Evolutionary conservation across 1,140 invertebrate species (phyloP), one percentile per base, ranked within the genome.

Genomic region (Chironomus tepperi): DNA sequence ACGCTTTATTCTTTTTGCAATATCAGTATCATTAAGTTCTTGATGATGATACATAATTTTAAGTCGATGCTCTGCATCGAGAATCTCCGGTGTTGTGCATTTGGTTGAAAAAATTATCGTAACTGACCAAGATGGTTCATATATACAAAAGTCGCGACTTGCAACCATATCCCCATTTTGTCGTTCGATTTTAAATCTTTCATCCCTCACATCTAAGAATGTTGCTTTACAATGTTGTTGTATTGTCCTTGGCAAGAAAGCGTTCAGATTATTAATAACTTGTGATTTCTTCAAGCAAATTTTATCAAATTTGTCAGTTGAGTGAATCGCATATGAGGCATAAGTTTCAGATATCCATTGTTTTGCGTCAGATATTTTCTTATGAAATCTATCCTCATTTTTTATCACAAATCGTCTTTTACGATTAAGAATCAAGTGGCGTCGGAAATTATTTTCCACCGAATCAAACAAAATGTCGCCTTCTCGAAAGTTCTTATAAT

Each of bases 1-100:
- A 74, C 92, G 83, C 42, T 91, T 85, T 0, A 93, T 91, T 74
- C 92, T 83, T 75, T 87, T 87, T 0, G 90, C 91, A 19, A 92
- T 88, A 79, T 93, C 91, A 0, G 90, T 90, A 77, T 93, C 90
- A 77, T 93, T 92, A 65, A 93, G 84, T 77, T 90, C 87, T 78
- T 92, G 90, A 79, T 93, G 90, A 80, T 93, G 91, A 78, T 93
- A 93, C 16, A 93, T 90, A 79, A 94, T 91, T 80, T 91, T 92
- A 64, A 92, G 77, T 65, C 91, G 84, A 78, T 93, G 91, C 77
- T 92, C 90, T 0, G 89, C 89, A 78, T 91, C 90, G 0, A 91
- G 83, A n/a, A 92, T 83, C 75, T 89, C 87, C 3, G 86, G 84
- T 43, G 85, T 83, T 16, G 86, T 84, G 78, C 90, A 92, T 24